Evolutionary conservation across 2,888 invertebrate genomes (phyloP).

Genomic region (Beris chalybata): DNA sequence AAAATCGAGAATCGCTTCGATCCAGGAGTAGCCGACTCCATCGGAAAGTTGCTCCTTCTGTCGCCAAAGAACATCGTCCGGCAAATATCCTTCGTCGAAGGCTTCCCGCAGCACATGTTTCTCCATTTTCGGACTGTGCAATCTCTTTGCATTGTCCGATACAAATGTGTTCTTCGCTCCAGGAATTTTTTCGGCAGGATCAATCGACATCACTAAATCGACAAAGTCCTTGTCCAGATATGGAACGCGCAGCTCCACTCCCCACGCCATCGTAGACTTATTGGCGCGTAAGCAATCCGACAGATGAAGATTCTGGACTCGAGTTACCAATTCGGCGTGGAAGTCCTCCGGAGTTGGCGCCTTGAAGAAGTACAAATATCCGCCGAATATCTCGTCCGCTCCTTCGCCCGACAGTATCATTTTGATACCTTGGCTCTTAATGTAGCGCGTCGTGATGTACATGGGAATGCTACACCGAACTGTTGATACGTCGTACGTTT

Average conservation of each 20-base stretch:
- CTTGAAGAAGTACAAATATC: constrained; percentile 92
- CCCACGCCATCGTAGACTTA: constrained; percentile 70
- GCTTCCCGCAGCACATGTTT: constrained; percentile 84
- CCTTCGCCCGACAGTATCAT: constrained; percentile 94
- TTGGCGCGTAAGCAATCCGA: constrained; percentile 83
- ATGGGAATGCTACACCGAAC: constrained; percentile 61
- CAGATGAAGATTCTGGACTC: constrained; percentile 75
- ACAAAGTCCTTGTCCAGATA: constrained; percentile 87
- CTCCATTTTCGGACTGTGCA: constrained; percentile 58
- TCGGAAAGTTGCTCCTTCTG: constrained; percentile 84
- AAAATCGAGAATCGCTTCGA: constrained; percentile 51
- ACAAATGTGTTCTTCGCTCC: constrained; percentile 48
- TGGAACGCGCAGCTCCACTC: constrained; percentile 85
- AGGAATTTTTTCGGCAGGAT: constrained; percentile 71
- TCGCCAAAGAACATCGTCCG: constrained; percentile 86
- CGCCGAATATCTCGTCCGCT: constrained; percentile 93
- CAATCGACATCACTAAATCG: constrained; percentile 74
- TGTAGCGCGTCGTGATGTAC: constrained; percentile 80
- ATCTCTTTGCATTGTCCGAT: neutral
- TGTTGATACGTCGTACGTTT: constrained; percentile 67
- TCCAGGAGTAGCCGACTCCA: constrained; percentile 56
- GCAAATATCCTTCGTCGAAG: constrained; percentile 73
- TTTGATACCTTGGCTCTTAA: constrained; percentile 82
- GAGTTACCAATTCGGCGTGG: constrained; percentile 71
- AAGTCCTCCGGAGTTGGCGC: constrained; percentile 73